Evolutionary conservation across 1,140 invertebrate species (phyloP), one percentile per base, ranked within the genome.

Genomic region (Saccostrea glomerata): DNA sequence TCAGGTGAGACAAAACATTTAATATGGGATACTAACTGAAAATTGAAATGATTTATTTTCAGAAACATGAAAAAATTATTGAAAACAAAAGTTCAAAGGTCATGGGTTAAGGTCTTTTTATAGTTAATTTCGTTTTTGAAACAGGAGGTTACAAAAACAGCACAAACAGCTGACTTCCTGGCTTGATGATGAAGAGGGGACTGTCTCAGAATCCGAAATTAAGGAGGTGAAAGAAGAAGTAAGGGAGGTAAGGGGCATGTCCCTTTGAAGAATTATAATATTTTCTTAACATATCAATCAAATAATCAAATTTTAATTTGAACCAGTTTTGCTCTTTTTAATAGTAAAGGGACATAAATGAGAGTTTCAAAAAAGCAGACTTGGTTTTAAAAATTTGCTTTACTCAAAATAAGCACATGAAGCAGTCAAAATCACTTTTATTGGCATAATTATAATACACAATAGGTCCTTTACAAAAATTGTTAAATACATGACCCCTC

Each of bases 131-230:
- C 11, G 30, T 83, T 86, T 23, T 40, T 87, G 47, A 87, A 30
- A 40, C 86, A 91, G 91, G 84, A 89, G 85, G 73, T 84, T 91
- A 40, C 86, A 88, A 36, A 89, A 90, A 70, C 89, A 91, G 54
- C 86, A 89, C 56, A 25, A 84, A 20, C 90, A 89, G 13, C 77
- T 91, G 7, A 84, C 84, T 56, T 87, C 90, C 40, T 91, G 91
- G 91, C 12, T 91, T 2, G 30, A 23, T 63, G 25, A 83, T 54
- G 84, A 87, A 47, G 63, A 73, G 13, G 73, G 20, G 25, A 40
- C 87, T 56, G 55, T 58, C 40, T 63, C 88, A 55, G 89, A 91
- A n/a, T 36, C 63, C 15, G 66, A 87, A 77, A 77, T 77, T 7
- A 23, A 36, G 15, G 83, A 86, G 66, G 88, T 89, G 7, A 88